Percentiles rank a stretch among this genome's conserved stretches.
phyloP scores from a whole-genome alignment of 2,797 vertebrate species.

The Hyperoplus lanceolatus region DNA sequence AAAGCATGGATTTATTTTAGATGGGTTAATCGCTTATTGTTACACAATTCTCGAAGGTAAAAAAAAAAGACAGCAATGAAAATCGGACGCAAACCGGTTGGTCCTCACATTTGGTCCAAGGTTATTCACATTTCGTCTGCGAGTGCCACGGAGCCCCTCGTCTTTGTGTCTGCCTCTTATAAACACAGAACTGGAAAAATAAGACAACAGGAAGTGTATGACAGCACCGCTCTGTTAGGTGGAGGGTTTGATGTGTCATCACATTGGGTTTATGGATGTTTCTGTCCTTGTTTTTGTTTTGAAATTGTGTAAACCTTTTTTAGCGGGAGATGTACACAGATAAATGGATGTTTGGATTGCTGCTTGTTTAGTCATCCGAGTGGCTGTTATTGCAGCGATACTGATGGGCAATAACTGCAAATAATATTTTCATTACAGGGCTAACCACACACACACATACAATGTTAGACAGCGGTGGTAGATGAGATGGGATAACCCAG shows the following conservation, averaged over 20 bases:
- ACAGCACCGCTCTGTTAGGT: slow-evolving; percentile 78
- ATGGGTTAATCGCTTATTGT: slow-evolving; percentile 34
- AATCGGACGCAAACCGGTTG: slow-evolving; percentile 1
- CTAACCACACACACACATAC: background rate
- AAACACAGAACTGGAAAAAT: slow-evolving; percentile 78
- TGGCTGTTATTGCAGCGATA: slow-evolving; percentile 83
- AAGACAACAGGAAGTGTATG: slow-evolving; percentile 85
- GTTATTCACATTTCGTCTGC: slow-evolving; percentile 53
- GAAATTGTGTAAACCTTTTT: slow-evolving; percentile 84
- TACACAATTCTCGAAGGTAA: background rate
- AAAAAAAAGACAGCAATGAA: background rate
- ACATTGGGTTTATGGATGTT: slow-evolving; percentile 80
- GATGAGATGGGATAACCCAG: slow-evolving; percentile 41
- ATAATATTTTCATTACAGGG: slow-evolving; percentile 71
- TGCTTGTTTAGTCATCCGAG: slow-evolving; percentile 81
- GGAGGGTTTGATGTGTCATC: slow-evolving; percentile 83
- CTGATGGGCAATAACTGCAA: slow-evolving; percentile 80
- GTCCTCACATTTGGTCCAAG: slow-evolving; percentile 11
- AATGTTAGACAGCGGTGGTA: slow-evolving; percentile 1
- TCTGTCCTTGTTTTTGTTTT: slow-evolving; percentile 85
- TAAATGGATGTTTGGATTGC: slow-evolving; percentile 83
- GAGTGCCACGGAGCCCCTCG: slow-evolving; percentile 29
- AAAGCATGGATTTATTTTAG: slow-evolving; percentile 36
- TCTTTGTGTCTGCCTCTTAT: slow-evolving; percentile 77
- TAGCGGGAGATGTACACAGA: slow-evolving; percentile 85